phyloP scores from a whole-genome alignment of 2,113 vertebrate genomes.

The Scomber colias region DNA sequence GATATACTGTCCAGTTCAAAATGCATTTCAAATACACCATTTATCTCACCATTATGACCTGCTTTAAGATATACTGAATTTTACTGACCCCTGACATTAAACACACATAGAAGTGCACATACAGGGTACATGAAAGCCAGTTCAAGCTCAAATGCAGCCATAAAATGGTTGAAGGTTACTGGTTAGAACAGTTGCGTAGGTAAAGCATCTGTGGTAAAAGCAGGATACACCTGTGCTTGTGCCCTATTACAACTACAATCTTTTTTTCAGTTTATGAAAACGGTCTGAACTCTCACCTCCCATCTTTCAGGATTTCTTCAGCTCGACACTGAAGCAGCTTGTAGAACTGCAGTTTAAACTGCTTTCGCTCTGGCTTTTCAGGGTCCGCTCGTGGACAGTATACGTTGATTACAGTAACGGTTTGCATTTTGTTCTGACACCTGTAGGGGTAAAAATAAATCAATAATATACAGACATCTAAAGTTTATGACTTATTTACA shows the following conservation, averaged over 20 bases:
- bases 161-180: not conserved
- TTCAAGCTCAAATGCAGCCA: not conserved
- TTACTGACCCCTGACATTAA: no score
- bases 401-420: slow-evolving; percentile 89
- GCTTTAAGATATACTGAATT: not conserved
- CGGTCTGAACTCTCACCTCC: slow-evolving; percentile 79
- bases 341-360: slow-evolving; percentile 91
- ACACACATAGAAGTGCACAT: no score
- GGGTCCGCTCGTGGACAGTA: slow-evolving; percentile 92
- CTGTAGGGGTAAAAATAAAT: slow-evolving; percentile 48
- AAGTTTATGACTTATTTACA: not conserved
- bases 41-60: no score
- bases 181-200: not conserved
- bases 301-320: slow-evolving; percentile 86
- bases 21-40: no score
- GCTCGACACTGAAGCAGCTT: slow-evolving; percentile 87
- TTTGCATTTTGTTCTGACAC: slow-evolving; percentile 76
- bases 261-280: not conserved
- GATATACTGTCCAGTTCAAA: not conserved
- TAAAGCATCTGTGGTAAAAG: slow-evolving; percentile 10
- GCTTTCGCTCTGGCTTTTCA: slow-evolving; percentile 87
- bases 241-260: not conserved
- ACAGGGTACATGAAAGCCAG: no score
- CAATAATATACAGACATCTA: not conserved
- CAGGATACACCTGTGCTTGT: slow-evolving; percentile 41